Conservation (phyloP, 92 coral and sea anemone species). For the Pocillopora meandrina region DNA sequence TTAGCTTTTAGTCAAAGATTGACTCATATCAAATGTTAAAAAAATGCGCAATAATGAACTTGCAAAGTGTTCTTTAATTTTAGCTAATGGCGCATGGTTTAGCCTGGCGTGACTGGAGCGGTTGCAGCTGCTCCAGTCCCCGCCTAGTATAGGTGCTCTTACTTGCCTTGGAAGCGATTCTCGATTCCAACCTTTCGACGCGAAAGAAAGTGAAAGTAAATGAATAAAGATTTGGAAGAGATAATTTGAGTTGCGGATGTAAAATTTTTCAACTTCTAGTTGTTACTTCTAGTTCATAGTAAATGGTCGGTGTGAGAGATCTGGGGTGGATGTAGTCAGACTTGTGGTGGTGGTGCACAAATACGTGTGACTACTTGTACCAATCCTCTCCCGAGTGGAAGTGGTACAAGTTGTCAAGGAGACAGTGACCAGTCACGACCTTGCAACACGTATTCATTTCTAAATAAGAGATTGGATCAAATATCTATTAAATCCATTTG, state of each 20-base stretch:
- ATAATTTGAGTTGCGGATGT: neutral
- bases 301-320: conserved; percentile 6
- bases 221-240: neutral
- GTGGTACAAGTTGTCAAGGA: conserved; percentile 7
- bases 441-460: conserved; percentile 16
- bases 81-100: conserved; percentile 47
- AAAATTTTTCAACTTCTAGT: neutral
- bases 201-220: neutral
- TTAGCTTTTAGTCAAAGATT: too few relatives aligned
- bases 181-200: conserved; percentile 18
- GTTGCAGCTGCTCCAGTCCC: conserved; percentile 44
- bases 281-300: neutral
- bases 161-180: conserved; percentile 28
- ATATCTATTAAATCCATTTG: too few relatives aligned
- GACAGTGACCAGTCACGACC: neutral
- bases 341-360: conserved; percentile 30
- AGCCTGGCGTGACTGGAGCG: conserved; percentile 53
- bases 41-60: too few relatives aligned
- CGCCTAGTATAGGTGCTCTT: conserved; percentile 43
- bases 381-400: neutral
- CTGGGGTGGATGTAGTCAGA: conserved; percentile 24
- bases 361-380: neutral
- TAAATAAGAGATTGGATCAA: neutral
- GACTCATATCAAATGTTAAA: too few relatives aligned
- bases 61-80: too few relatives aligned